phyloP scores from a whole-genome alignment of 2,888 invertebrate genomes.

The Drosophila kambysellisi region DNA sequence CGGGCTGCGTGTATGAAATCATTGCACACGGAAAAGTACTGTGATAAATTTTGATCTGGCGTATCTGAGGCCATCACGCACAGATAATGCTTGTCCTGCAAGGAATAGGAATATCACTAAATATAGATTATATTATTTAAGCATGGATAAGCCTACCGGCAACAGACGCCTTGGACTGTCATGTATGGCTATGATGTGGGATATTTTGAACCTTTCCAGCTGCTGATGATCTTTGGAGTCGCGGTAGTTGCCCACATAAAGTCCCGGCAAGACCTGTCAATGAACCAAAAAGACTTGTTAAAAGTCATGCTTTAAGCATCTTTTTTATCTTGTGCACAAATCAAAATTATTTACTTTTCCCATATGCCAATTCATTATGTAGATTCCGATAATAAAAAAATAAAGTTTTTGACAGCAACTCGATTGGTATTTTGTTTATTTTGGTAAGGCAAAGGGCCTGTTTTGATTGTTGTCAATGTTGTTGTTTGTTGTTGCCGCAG shows the following conservation, averaged over 20 bases:
- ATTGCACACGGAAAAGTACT: conserved; percentile 96
- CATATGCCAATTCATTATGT: conserved; percentile 80
- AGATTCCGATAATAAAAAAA: conserved; percentile 5
- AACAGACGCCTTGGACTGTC: conserved; percentile 95
- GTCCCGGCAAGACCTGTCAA: conserved; percentile 94
- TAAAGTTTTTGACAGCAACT: background rate
- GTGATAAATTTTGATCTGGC: conserved; percentile 96
- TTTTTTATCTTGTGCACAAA: background rate
- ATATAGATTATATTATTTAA: background rate
- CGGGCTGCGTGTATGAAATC: conserved; percentile 98
- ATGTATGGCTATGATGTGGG: conserved; percentile 98
- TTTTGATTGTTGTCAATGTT: conserved; percentile 14
- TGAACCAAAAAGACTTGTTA: background rate
- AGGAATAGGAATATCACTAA: conserved; percentile 48
- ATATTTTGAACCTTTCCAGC: conserved; percentile 94
- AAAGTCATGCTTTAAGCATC: background rate
- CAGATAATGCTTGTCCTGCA: conserved; percentile 97
- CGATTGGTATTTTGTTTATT: conserved; percentile 38
- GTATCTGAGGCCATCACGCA: conserved; percentile 98
- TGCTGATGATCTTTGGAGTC: conserved; percentile 97
- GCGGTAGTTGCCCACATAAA: conserved; percentile 97
- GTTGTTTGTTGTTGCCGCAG: conserved; percentile 30
- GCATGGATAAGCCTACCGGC: conserved; percentile 88
- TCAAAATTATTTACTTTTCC: conserved; percentile 52
- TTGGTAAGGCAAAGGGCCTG: conserved; percentile 11